Base-by-base conservation (phyloP, 2,888 invertebrate species). In the Ophion ventricosus region DNA sequence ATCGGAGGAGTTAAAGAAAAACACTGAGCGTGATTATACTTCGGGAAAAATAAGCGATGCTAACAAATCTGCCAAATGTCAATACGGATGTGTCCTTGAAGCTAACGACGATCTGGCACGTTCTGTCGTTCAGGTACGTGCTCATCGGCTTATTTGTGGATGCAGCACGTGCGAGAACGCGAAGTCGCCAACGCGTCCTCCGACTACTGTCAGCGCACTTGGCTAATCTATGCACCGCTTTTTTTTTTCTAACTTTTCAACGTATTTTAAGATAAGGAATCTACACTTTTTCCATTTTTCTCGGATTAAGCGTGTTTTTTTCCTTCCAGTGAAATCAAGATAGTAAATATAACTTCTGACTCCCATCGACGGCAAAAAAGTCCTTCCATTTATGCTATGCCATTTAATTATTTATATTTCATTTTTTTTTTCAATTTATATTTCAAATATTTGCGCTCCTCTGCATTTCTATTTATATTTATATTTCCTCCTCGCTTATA, bases 31-130 rank as follows among this genome's bases (percentile, higher is more conserved):
- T 63, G 61, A 70, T 61, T 56, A 56, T 17, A 17, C 49, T 59
- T 81, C 76, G n/a, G 7, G 87, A 82, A 86, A 88, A 90, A 87
- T 82, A 88, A 90, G 88, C 87, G 84, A 85, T 86, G 83, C 61
- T 73, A 43, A 80, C 61, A 66, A 43, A 67, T 88, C 85, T 85
- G 76, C 66, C 77, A 88, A 88, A 88, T 90, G 90, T 91, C 90
- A 91, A 91, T 91, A 90, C 87, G 87, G 89, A 88, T 85, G 83
- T 88, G 89, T 69, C 93, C 92, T 92, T 93, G 91, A 87, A 67
- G 84, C 74, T 73, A 74, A 83, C 79, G 84, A 85, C 87, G 83
- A 64, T 82, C 61, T 81, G 88, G 90, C 93, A 92, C 92, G 92
- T 93, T 89, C 87, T 85, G 83, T 82, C 84, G 81, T 85, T 85